Conservation (phyloP, 2,113 vertebrate genomes). For the Dascyllus trimaculatus region DNA sequence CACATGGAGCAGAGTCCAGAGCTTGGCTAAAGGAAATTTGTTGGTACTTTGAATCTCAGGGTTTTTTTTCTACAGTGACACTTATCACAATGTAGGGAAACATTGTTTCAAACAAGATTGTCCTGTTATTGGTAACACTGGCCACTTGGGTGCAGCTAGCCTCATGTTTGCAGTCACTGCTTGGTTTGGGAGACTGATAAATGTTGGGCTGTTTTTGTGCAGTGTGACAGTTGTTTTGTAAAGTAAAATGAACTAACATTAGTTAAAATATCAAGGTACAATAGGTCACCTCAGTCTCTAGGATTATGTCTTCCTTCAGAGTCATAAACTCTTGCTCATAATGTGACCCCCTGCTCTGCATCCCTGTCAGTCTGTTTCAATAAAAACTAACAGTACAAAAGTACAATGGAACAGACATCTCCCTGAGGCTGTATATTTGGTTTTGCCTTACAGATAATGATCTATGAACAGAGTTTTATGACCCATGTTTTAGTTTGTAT, state of each 20-base stretch:
- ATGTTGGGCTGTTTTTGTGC: neutral
- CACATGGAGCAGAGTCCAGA: neutral
- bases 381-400: constrained; percentile 8
- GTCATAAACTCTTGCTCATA: neutral
- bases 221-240: neutral
- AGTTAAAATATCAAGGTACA: neutral
- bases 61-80: constrained; percentile 19
- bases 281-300: neutral
- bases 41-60: neutral
- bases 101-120: neutral
- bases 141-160: neutral
- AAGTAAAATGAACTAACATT: neutral
- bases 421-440: too few species aligned
- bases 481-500: too few species aligned
- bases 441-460: neutral
- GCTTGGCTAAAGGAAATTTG: constrained; percentile 11
- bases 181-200: neutral
- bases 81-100: neutral
- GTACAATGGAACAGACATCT: neutral
- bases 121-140: neutral
- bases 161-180: neutral
- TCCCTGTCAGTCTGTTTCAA: neutral
- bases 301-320: constrained; percentile 9
- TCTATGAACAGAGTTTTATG: too few species aligned
- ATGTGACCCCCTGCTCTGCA: too few species aligned